Evolutionary conservation across 2,888 invertebrate genomes (phyloP).

Genomic region (Protodeltote pygarga): DNA sequence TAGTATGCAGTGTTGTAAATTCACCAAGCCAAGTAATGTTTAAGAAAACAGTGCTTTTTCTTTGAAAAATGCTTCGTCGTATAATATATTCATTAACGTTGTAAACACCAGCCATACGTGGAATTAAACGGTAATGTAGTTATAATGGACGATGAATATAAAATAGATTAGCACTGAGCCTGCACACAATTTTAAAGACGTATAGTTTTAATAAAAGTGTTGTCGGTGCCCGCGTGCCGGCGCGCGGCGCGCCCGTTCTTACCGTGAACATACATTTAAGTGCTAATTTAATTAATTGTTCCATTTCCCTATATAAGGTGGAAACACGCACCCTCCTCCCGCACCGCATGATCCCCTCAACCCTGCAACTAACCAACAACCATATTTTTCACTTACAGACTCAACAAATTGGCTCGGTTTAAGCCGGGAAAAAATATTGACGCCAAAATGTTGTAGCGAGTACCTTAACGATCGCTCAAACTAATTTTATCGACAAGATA

Average conservation of each 20-base stretch:
- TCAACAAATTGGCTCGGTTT: slow-evolving; percentile 68
- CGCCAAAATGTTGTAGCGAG: slow-evolving; percentile 19
- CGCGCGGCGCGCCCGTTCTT: slow-evolving; percentile 57
- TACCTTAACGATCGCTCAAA: slow-evolving; percentile 55
- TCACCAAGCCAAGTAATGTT: no score
- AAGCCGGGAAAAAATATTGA: slow-evolving; percentile 55
- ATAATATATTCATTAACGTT: background rate
- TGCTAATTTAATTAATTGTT: slow-evolving; percentile 84
- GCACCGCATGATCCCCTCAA: slow-evolving; percentile 24
- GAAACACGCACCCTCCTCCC: slow-evolving; percentile 53
- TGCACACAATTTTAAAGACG: slow-evolving; percentile 59
- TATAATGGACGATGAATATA: slow-evolving; percentile 8
- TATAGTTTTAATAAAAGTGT: slow-evolving; percentile 79
- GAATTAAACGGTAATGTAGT: background rate
- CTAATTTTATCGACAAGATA: slow-evolving; percentile 70
- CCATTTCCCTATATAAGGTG: slow-evolving; percentile 74
- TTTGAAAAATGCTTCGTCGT: no score
- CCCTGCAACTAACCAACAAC: slow-evolving; percentile 59
- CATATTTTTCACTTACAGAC: slow-evolving; percentile 78
- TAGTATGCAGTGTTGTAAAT: no score
- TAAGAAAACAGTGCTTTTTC: no score
- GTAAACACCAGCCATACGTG: background rate
- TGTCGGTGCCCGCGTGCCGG: slow-evolving; percentile 31
- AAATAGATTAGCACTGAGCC: slow-evolving; percentile 41
- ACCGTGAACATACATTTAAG: slow-evolving; percentile 69